A percentile compares a stretch with the other conserved stretches of the same genome.
Evolutionary conservation across 2,888 invertebrate species (phyloP).

Genomic region (Brachyptera putata): DNA sequence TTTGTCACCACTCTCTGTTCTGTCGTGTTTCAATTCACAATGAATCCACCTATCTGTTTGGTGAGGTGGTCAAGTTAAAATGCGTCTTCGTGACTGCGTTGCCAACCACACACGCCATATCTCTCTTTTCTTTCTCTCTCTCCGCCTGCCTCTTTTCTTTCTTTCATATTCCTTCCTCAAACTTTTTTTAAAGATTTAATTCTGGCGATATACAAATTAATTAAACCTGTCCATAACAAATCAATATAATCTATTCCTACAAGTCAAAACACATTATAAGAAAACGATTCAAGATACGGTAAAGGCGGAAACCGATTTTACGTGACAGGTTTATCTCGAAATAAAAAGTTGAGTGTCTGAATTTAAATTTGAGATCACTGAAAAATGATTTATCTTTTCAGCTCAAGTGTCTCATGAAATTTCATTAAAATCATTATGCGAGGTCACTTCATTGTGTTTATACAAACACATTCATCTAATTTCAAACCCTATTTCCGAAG

Average conservation of each 20-base stretch:
- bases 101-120: too few species aligned
- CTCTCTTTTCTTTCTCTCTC: too few species aligned
- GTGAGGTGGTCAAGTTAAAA: too few species aligned
- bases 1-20: background rate
- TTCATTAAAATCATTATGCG: too few species aligned
- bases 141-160: too few species aligned
- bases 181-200: slow-evolving; percentile 9
- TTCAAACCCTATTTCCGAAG: too few species aligned
- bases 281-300: background rate
- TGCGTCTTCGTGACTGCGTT: too few species aligned
- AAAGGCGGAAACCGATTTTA: background rate
- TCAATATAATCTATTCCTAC: background rate
- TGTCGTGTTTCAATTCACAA: background rate
- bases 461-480: too few species aligned
- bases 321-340: background rate
- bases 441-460: too few species aligned
- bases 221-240: slow-evolving; percentile 5
- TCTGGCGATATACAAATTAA: slow-evolving; percentile 6
- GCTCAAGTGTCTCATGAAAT: too few species aligned
- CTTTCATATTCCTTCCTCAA: background rate
- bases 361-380: background rate
- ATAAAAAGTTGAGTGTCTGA: background rate
- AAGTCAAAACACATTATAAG: background rate
- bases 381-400: background rate
- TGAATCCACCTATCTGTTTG: too few species aligned